Evolutionary conservation across 1,140 invertebrate genomes (phyloP).

Genomic region (Macrostomum lignano): DNA sequence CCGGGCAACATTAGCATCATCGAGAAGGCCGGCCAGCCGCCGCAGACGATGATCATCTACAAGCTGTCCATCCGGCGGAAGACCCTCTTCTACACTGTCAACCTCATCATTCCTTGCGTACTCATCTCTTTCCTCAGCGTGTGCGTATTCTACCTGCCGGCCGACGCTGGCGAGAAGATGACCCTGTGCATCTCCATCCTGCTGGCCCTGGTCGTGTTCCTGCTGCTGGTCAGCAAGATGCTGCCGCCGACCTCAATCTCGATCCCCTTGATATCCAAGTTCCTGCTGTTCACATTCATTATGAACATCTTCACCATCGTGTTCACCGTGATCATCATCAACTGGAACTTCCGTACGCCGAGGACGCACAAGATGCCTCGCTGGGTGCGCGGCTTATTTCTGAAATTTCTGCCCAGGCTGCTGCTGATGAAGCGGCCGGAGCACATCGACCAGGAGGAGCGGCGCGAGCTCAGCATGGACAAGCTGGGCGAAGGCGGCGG

Average conservation of each 20-base stretch:
- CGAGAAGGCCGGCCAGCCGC: slow-evolving; percentile 5
- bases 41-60: slow-evolving; percentile 11
- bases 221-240: slow-evolving; percentile 90
- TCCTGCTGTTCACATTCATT: slow-evolving; percentile 91
- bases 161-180: slow-evolving; percentile 40
- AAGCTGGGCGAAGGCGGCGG: too few species aligned
- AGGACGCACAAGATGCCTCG: slow-evolving; percentile 34
- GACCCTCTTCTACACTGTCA: slow-evolving; percentile 94
- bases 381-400: slow-evolving; percentile 21
- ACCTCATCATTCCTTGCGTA: slow-evolving; percentile 87
- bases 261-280: slow-evolving; percentile 54
- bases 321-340: slow-evolving; percentile 92
- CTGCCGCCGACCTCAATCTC: slow-evolving; percentile 54
- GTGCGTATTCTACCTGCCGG: slow-evolving; percentile 85
- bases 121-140: slow-evolving; percentile 93
- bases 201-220: slow-evolving; percentile 90
- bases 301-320: slow-evolving; percentile 98
- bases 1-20: slow-evolving; percentile 31
- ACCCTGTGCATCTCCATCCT: slow-evolving; percentile 91
- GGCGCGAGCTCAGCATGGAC: too few species aligned
- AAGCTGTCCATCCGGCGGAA: slow-evolving; percentile 69
- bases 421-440: slow-evolving; percentile 23
- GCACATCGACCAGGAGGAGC: too few species aligned
- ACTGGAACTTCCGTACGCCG: slow-evolving; percentile 90
- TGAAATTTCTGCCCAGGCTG: slow-evolving; percentile 20